Evolutionary conservation across 2,888 invertebrate species (phyloP).

Genomic region (Agrotis exclamationis): DNA sequence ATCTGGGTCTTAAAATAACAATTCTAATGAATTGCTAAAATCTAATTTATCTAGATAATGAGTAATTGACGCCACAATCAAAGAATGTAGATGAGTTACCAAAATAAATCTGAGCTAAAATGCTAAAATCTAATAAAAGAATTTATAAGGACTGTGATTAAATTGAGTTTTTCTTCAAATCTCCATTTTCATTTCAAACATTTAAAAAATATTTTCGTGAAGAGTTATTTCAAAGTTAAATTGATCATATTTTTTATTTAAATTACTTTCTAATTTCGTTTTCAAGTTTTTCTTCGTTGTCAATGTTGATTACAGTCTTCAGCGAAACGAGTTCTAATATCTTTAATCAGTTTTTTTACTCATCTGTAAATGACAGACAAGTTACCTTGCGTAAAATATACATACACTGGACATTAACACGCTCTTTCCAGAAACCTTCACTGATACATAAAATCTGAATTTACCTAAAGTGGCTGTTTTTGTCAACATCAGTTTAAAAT

Average conservation of each 20-base stretch:
- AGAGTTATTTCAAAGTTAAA: conserved; percentile 66
- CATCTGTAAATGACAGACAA: conserved; percentile 26
- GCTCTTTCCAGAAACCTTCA: neutral
- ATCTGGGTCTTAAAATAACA: neutral
- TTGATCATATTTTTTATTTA: conserved; percentile 70
- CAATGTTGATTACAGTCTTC: conserved; percentile 51
- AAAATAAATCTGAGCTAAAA: neutral
- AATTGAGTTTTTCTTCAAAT: conserved; percentile 7
- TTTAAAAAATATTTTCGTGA: conserved; percentile 36
- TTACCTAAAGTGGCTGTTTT: too few species aligned
- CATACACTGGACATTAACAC: neutral
- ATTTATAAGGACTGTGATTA: conserved; percentile 10
- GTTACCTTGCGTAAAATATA: neutral
- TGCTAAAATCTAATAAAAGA: conserved; percentile 2
- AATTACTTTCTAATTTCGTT: conserved; percentile 69
- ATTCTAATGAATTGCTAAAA: neutral
- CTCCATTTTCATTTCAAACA: conserved; percentile 22
- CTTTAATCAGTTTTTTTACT: conserved; percentile 55
- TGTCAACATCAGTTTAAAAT: too few species aligned
- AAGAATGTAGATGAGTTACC: neutral
- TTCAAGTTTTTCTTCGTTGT: conserved; percentile 53
- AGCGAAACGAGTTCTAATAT: conserved; percentile 29
- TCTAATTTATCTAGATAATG: neutral
- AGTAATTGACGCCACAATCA: neutral
- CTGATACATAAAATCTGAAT: neutral